These are phyloP conservation scores for Aurelia aurita DNA, from an alignment of 30 jellyfish, hydroid and myxozoan genomes.

Conservation along the genomic window DNA sequence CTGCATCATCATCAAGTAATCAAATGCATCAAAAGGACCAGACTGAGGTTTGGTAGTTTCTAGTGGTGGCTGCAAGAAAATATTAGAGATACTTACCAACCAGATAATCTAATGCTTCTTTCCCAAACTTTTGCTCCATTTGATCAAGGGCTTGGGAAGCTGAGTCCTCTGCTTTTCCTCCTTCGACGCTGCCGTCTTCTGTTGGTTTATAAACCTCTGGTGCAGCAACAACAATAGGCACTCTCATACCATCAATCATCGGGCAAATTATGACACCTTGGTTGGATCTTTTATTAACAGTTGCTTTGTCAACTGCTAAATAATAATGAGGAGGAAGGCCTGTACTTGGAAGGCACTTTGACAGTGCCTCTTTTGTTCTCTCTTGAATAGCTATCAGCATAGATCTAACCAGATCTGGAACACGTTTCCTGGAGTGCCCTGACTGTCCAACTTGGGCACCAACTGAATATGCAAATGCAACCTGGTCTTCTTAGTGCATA, in stretches of 20 bases:
- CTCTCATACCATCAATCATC: conserved; percentile 7
- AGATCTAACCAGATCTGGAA: too few species aligned
- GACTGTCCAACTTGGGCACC: conserved; percentile 13
- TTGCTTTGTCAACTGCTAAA: conserved; percentile 23
- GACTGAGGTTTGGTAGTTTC: too few species aligned
- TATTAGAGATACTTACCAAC: too few species aligned
- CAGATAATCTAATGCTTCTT: too few species aligned
- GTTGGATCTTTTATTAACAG: conserved; percentile 13
- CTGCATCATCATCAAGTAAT: too few species aligned
- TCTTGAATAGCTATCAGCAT: neutral
- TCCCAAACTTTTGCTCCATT: too few species aligned
- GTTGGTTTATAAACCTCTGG: conserved; percentile 24
- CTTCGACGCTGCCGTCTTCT: neutral
- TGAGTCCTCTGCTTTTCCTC: neutral
- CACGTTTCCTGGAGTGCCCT: too few species aligned
- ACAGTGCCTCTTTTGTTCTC: conserved; percentile 6
- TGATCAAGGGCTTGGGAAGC: too few species aligned
- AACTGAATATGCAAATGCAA: conserved; percentile 9
- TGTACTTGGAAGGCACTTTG: conserved; percentile 12
- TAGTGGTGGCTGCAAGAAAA: too few species aligned
- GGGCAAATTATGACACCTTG: conserved; percentile 15
- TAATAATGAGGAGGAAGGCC: conserved; percentile 35
- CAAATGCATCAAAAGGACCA: too few species aligned
- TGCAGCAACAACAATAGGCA: conserved; percentile 29
- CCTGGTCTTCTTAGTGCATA: conserved; percentile 26